Evolutionary conservation across 2,113 vertebrate species (phyloP).

Genomic region (Syngnathus scovelli): DNA sequence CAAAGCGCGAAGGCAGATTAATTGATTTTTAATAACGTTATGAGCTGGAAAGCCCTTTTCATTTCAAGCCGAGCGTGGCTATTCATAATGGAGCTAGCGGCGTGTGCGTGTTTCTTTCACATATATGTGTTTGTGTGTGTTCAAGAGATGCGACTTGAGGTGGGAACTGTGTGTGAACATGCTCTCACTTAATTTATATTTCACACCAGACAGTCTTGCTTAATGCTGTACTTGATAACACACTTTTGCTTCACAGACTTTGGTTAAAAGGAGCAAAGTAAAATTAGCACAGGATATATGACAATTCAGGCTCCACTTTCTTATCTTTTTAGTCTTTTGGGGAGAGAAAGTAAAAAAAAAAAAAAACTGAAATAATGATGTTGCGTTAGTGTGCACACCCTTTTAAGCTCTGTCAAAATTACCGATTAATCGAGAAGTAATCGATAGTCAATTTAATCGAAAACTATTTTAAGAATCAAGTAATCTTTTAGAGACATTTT

Average conservation of each 20-base stretch:
- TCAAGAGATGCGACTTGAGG: background rate
- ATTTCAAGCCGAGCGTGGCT: constrained; percentile 31
- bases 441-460: no score
- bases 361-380: background rate
- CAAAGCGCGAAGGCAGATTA: constrained; percentile 29
- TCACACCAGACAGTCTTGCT: background rate
- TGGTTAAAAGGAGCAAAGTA: no score
- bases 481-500: background rate
- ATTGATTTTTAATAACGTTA: constrained; percentile 46
- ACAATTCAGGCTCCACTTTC: no score
- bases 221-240: background rate
- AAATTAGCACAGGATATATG: no score
- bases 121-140: background rate
- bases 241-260: background rate
- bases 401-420: background rate
- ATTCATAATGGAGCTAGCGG: constrained; percentile 28
- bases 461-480: background rate
- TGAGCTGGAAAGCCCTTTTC: constrained; percentile 34
- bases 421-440: no score
- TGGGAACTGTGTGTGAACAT: background rate
- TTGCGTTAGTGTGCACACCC: background rate
- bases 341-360: background rate
- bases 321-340: no score
- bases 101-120: constrained; percentile 2
- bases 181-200: background rate